Conservation (phyloP, 2,888 invertebrate species). For the Villa cingulata region DNA sequence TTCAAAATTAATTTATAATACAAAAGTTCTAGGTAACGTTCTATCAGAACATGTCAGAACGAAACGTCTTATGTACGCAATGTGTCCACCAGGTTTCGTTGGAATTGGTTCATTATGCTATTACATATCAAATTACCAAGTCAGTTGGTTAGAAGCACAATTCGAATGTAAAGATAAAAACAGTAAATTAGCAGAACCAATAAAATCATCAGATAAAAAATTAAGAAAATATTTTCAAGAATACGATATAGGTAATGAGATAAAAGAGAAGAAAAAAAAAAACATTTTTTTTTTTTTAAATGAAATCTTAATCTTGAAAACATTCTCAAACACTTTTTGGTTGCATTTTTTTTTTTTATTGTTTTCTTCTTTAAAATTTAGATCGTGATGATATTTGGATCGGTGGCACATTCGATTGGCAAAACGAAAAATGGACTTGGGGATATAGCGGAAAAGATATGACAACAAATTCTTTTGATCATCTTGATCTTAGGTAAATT, state of each 20-base stretch:
- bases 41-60: background rate
- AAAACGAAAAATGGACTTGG: conserved; percentile 63
- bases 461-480: conserved; percentile 57
- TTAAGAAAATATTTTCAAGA: conserved; percentile 26
- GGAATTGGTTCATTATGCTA: conserved; percentile 53
- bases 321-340: too few relatives aligned
- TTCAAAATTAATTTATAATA: too few relatives aligned
- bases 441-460: conserved; percentile 58
- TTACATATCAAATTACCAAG: conserved; percentile 46
- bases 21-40: background rate
- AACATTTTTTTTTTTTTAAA: background rate
- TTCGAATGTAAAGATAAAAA: conserved; percentile 52
- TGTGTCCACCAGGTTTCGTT: conserved; percentile 53
- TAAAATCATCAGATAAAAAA: conserved; percentile 28
- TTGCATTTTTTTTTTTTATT: too few relatives aligned
- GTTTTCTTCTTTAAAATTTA: conserved; percentile 27
- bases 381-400: conserved; percentile 65
- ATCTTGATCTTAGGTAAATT: conserved; percentile 40
- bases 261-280: background rate
- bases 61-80: conserved; percentile 34
- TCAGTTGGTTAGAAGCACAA: conserved; percentile 54
- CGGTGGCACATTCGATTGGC: conserved; percentile 69
- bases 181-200: conserved; percentile 44
- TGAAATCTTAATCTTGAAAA: too few relatives aligned
- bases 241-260: conserved; percentile 29